These are phyloP conservation scores for Pseudachorutes palmiensis DNA, from an alignment of 1,140 invertebrate species.

Conservation along the genomic window DNA sequence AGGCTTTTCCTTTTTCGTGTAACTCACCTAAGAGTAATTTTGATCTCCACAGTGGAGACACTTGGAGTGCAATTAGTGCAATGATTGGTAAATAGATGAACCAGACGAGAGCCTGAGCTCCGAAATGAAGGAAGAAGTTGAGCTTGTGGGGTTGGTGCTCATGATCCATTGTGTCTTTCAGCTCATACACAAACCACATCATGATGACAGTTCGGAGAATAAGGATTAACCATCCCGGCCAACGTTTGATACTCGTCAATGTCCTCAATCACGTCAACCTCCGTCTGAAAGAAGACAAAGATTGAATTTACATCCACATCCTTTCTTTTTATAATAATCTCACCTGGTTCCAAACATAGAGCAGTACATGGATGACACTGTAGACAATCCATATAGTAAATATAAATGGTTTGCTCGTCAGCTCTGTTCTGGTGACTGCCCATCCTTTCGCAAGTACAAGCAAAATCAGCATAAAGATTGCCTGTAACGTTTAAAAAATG, in stretches of 20 bases:
- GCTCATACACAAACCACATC: constrained; percentile 87
- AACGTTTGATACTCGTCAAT: constrained; percentile 95
- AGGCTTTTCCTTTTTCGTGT: constrained; percentile 19
- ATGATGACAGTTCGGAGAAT: constrained; percentile 79
- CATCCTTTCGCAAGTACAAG: constrained; percentile 91
- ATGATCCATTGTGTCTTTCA: constrained; percentile 80
- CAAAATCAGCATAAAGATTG: constrained; percentile 87
- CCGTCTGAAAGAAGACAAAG: constrained; percentile 58
- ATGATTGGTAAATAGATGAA: constrained; percentile 93
- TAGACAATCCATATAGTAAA: constrained; percentile 88
- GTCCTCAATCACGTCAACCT: constrained; percentile 90
- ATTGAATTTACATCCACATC: constrained; percentile 16
- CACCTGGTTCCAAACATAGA: constrained; percentile 95
- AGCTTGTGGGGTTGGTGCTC: constrained; percentile 84
- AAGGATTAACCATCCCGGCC: constrained; percentile 88
- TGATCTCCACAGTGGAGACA: constrained; percentile 89
- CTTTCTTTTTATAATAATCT: constrained; percentile 39
- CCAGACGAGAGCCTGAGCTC: constrained; percentile 94
- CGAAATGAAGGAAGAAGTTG: constrained; percentile 90
- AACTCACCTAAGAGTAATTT: constrained; percentile 81
- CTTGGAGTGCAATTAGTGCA: constrained; percentile 82
- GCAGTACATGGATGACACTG: constrained; percentile 76
- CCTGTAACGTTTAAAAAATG: constrained; percentile 51
- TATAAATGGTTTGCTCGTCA: constrained; percentile 74
- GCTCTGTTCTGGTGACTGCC: constrained; percentile 83